Evolutionary conservation across 2,888 invertebrate species (phyloP).

Genomic region (Peribatodes rhomboidaria): DNA sequence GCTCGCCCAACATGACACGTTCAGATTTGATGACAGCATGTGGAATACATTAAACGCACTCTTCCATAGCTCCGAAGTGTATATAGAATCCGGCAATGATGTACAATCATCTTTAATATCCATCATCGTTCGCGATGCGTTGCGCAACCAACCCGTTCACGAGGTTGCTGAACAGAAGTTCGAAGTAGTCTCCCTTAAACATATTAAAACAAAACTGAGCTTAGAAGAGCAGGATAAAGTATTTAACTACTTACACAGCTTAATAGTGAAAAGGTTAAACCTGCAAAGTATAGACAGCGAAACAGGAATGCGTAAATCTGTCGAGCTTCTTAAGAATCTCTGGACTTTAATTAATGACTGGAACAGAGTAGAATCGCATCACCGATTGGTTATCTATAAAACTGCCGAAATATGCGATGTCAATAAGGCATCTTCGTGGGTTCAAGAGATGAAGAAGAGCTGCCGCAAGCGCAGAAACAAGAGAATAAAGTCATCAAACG

Average conservation of each 20-base stretch:
- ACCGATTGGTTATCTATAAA: slow-evolving; percentile 56
- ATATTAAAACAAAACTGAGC: slow-evolving; percentile 51
- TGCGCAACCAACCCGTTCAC: slow-evolving; percentile 51
- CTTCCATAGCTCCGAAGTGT: slow-evolving; percentile 33
- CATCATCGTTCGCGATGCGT: slow-evolving; percentile 20
- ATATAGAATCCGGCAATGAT: slow-evolving; percentile 23
- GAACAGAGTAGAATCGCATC: slow-evolving; percentile 59
- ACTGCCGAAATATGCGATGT: slow-evolving; percentile 57
- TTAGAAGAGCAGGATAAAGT: slow-evolving; percentile 56
- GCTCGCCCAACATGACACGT: slow-evolving; percentile 8
- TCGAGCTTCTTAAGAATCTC: slow-evolving; percentile 44
- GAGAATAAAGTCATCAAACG: neutral
- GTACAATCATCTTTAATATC: slow-evolving; percentile 22
- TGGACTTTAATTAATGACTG: slow-evolving; percentile 61
- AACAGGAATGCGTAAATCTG: slow-evolving; percentile 46
- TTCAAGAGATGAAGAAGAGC: neutral
- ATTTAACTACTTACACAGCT: slow-evolving; percentile 61
- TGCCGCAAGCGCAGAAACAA: slow-evolving; percentile 12
- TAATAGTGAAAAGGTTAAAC: slow-evolving; percentile 47
- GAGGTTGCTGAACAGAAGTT: slow-evolving; percentile 61
- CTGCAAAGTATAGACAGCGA: slow-evolving; percentile 46
- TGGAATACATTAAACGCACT: slow-evolving; percentile 24
- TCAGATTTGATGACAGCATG: slow-evolving; percentile 20
- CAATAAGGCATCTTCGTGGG: slow-evolving; percentile 41
- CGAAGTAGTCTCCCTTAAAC: slow-evolving; percentile 52